Evolutionary conservation across 2,113 vertebrate species (phyloP).

Genomic region (Alectura lathami): DNA sequence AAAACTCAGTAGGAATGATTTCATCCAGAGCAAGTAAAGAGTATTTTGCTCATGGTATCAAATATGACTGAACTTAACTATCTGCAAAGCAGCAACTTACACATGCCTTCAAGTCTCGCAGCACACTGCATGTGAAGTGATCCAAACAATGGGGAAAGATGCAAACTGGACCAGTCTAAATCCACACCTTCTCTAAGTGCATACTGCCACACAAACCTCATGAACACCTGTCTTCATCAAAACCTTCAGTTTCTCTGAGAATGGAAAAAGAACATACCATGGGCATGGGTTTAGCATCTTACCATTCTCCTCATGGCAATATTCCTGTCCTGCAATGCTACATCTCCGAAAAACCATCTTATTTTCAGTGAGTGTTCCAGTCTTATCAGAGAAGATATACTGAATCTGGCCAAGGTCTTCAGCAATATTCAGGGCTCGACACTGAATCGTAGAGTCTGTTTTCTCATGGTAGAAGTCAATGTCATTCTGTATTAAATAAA

Average conservation of each 20-base stretch:
- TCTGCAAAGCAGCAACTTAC: not conserved
- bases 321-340: conserved; percentile 91
- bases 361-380: conserved; percentile 96
- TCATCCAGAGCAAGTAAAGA: not conserved
- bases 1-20: not conserved
- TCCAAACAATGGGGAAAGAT: not conserved
- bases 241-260: not conserved
- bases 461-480: conserved; percentile 86
- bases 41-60: not conserved
- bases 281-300: conserved; percentile 9
- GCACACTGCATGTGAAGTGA: not conserved
- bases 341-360: conserved; percentile 96
- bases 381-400: conserved; percentile 96
- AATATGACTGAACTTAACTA: not conserved
- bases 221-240: not conserved
- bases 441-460: conserved; percentile 85
- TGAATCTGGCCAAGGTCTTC: conserved; percentile 96
- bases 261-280: not conserved
- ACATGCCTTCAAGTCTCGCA: not conserved
- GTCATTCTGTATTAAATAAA: conserved; percentile 95
- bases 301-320: conserved; percentile 93
- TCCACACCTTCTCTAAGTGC: not conserved
- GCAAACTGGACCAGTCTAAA: not conserved
- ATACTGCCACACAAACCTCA: not conserved
- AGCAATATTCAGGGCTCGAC: conserved; percentile 91